Evolutionary conservation across 2,888 invertebrate genomes (phyloP), one percentile per base, ranked within the genome.

Genomic region (Entomobrya proxima): DNA sequence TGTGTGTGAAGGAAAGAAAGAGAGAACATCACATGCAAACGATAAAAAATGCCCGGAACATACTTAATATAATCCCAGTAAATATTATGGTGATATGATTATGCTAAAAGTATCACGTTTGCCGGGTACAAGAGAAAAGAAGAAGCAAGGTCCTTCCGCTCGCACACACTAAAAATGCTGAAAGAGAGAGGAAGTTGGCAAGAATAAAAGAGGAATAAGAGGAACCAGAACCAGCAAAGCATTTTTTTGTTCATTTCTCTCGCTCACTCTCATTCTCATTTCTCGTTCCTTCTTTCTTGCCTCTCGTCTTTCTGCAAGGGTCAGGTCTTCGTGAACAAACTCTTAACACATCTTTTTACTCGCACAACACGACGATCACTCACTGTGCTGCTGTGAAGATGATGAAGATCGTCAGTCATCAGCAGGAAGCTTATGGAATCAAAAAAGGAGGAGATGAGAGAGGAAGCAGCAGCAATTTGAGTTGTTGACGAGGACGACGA

Each of bases 71-170:
- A 67, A 67, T 67, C 37, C 67, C 67, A 67, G 67, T 67, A 67
- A 67, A 67, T 67, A 67, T 67, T 40, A 67, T 67, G 67, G 40
- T 40, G 67, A 67, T 67, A 67, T 67, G 67, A 67, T 67, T 67
- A 67, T 13, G 67, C 40, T 67, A 67, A 67, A 24, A 67, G 67
- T 40, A 67, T 37, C 67, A 21, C 24, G 40, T 18, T 21, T 64
- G 37, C 13, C 67, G 37, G 21, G 37, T 21, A 24, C 30, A 30
- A 67, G 15, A n/a, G 13, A 21, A 35, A 61, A 18, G n/a, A 30
- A 32, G 35, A 61, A 61, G 35, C 61, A 67, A 67, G 40, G 40
- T 67, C 40, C 21, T 37, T 37, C 13, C 18, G 18, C n/a, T 37
- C 58, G 37, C 21, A 13, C 3, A 61, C 11, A 32, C 37, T 21